These are phyloP conservation scores for Halictus quadricinctus DNA, from an alignment of 2,888 invertebrate genomes.

Conservation along the genomic window DNA sequence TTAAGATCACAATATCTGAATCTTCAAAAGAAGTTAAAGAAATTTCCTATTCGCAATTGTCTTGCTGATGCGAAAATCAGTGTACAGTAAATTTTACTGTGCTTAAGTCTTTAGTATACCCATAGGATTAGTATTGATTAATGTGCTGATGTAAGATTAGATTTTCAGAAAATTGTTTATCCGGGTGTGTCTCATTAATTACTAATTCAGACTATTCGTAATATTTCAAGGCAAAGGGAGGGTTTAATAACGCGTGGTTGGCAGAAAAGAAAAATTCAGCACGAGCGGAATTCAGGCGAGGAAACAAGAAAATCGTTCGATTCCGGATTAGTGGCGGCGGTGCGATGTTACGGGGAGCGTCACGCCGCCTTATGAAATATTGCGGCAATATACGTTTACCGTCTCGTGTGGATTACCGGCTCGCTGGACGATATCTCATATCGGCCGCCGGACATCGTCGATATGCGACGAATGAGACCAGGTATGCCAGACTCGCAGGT, in stretches of 20 bases:
- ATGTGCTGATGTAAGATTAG: neutral
- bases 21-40: too few species aligned
- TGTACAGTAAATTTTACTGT: too few species aligned
- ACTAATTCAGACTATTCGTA: neutral
- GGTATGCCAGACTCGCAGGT: slow-evolving; percentile 77
- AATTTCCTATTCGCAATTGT: too few species aligned
- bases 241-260: slow-evolving; percentile 7
- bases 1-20: too few species aligned
- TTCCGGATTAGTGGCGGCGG: slow-evolving; percentile 37
- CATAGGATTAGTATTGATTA: neutral
- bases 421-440: slow-evolving; percentile 80
- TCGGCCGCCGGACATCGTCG: slow-evolving; percentile 79
- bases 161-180: neutral
- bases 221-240: neutral
- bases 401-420: slow-evolving; percentile 80
- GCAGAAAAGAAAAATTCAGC: slow-evolving; percentile 57
- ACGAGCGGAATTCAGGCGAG: slow-evolving; percentile 58
- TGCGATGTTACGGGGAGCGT: slow-evolving; percentile 76
- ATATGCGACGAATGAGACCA: slow-evolving; percentile 81
- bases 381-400: slow-evolving; percentile 78
- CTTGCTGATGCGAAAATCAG: too few species aligned
- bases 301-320: slow-evolving; percentile 59
- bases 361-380: slow-evolving; percentile 77
- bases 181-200: neutral
- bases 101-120: neutral